These are phyloP conservation scores for Poeciliopsis prolifica DNA, from an alignment of 2,113 vertebrate genomes.

Conservation along the genomic window DNA sequence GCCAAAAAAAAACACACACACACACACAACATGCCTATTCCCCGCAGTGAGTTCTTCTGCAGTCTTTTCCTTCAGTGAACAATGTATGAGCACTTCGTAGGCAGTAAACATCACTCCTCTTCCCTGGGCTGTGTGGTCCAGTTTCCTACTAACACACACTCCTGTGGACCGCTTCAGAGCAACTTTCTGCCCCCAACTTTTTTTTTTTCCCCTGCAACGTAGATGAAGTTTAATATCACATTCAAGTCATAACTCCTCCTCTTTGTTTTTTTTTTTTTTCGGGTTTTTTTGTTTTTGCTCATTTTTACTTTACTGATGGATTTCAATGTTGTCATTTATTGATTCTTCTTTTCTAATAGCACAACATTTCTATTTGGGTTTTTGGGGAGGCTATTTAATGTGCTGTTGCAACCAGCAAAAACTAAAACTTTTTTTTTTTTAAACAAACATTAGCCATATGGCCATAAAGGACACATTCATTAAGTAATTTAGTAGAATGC, in stretches of 20 bases:
- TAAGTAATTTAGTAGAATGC: not conserved
- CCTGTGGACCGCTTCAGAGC: not conserved
- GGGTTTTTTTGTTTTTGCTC: too few relatives aligned
- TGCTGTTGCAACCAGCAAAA: too few relatives aligned
- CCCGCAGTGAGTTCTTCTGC: not conserved
- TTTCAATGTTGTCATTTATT: not conserved
- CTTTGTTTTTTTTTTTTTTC: not conserved
- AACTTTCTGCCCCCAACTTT: not conserved
- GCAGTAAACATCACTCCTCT: not conserved
- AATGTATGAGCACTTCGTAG: not conserved
- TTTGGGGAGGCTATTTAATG: too few relatives aligned
- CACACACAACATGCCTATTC: not conserved
- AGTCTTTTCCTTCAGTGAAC: not conserved
- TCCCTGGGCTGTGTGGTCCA: not conserved
- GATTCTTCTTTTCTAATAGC: too few relatives aligned
- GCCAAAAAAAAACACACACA: not conserved
- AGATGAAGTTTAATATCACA: not conserved
- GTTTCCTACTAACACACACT: not conserved
- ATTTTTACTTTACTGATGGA: too few relatives aligned
- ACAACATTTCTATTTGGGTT: too few relatives aligned
- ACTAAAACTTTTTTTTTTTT: too few relatives aligned
- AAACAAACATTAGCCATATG: too few relatives aligned
- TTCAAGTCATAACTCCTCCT: too few relatives aligned
- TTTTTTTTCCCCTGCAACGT: not conserved
- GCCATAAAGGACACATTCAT: not conserved